A percentile compares a stretch with the other conserved stretches of the same genome.
phyloP scores from a whole-genome alignment of 1,140 invertebrate genomes.

The Papilio machaon region DNA sequence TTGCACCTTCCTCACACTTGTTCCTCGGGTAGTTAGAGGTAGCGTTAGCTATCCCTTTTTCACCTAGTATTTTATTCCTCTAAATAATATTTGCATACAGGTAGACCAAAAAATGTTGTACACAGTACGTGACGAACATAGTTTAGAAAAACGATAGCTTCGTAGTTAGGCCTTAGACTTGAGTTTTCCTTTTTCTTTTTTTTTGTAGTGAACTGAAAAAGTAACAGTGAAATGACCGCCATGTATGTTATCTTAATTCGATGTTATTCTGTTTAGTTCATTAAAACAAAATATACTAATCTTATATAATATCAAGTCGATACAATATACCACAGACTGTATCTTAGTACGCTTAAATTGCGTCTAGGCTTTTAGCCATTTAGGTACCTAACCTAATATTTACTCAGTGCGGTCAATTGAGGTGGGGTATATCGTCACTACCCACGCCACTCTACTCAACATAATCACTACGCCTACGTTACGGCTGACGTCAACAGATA shows the following conservation, averaged over 20 bases:
- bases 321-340: too few relatives aligned
- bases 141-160: neutral
- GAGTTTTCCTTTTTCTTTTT: too few relatives aligned
- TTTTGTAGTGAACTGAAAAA: too few relatives aligned
- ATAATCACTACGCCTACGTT: slow-evolving; percentile 20
- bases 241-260: too few relatives aligned
- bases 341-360: neutral
- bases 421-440: slow-evolving; percentile 16
- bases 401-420: slow-evolving; percentile 32
- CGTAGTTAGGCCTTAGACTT: too few relatives aligned
- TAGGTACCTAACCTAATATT: slow-evolving; percentile 23
- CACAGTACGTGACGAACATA: neutral
- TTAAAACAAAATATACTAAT: too few relatives aligned
- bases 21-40: neutral
- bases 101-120: neutral
- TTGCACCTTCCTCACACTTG: neutral
- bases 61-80: neutral
- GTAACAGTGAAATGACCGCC: too few relatives aligned
- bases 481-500: slow-evolving; percentile 22
- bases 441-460: slow-evolving; percentile 17
- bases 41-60: neutral
- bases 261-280: too few relatives aligned
- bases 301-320: too few relatives aligned
- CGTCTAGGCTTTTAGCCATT: neutral
- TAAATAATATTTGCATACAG: neutral